phyloP scores from a whole-genome alignment of 2,888 invertebrate species.

The Phalangium opilio region DNA sequence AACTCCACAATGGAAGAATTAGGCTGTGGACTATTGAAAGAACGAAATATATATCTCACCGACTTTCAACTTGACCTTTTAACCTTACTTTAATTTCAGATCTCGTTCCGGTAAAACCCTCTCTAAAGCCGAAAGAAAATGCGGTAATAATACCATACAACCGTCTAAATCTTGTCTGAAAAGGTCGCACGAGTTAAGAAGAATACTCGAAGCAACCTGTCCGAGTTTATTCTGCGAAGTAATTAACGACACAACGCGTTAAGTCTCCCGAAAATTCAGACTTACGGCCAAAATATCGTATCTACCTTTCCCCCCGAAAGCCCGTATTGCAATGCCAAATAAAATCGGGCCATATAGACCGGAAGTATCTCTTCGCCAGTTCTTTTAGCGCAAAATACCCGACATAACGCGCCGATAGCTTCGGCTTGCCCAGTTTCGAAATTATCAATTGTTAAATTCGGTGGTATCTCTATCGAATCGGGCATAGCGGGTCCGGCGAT shows the following conservation, averaged over 20 bases:
- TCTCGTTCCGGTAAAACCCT: slow-evolving; percentile 72
- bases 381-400: slow-evolving; percentile 89
- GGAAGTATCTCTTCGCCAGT: slow-evolving; percentile 84
- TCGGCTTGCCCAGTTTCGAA: slow-evolving; percentile 64
- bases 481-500: slow-evolving; percentile 22
- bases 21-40: slow-evolving; percentile 15
- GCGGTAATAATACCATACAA: slow-evolving; percentile 74
- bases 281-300: neutral
- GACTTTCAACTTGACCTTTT: too few species aligned
- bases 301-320: slow-evolving; percentile 32
- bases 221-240: slow-evolving; percentile 24
- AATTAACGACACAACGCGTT: too few species aligned
- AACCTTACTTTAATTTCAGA: slow-evolving; percentile 47
- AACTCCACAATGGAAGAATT: slow-evolving; percentile 38
- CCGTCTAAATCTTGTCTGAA: slow-evolving; percentile 85
- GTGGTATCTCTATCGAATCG: slow-evolving; percentile 17
- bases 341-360: slow-evolving; percentile 80
- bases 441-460: slow-evolving; percentile 22
- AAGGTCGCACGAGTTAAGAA: slow-evolving; percentile 70
- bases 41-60: too few species aligned
- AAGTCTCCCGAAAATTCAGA: too few species aligned
- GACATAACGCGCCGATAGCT: slow-evolving; percentile 83
- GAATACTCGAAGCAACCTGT: slow-evolving; percentile 66
- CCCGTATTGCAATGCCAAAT: slow-evolving; percentile 77
- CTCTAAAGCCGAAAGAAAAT: slow-evolving; percentile 76